phyloP scores from a whole-genome alignment of 2,888 invertebrate genomes.

The Tenthredo amoena region DNA sequence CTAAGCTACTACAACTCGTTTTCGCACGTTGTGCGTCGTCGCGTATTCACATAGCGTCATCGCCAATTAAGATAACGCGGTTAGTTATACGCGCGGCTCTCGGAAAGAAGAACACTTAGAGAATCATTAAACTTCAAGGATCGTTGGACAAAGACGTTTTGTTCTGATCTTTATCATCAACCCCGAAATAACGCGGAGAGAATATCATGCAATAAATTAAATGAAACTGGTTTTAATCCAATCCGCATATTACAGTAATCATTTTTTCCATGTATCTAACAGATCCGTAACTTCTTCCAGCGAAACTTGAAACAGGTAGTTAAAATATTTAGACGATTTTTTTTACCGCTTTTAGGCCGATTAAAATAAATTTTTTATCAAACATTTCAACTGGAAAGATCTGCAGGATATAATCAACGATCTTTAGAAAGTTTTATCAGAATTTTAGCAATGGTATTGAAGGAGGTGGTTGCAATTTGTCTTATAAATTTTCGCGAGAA shows the following conservation, averaged over 20 bases:
- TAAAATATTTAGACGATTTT: background rate
- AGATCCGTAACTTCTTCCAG: background rate
- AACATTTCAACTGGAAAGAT: no score
- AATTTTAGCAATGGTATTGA: background rate
- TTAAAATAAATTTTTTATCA: no score
- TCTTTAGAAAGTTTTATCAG: no score
- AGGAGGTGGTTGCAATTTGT: background rate
- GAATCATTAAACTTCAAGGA: slow-evolving; percentile 14
- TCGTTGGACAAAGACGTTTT: slow-evolving; percentile 1
- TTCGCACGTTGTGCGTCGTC: slow-evolving; percentile 11
- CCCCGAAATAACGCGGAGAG: background rate
- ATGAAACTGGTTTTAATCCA: background rate
- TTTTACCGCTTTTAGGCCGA: no score
- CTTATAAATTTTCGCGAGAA: background rate
- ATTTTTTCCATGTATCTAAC: background rate
- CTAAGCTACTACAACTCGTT: background rate
- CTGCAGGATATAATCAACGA: no score
- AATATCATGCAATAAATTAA: background rate
- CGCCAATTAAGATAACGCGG: slow-evolving; percentile 22
- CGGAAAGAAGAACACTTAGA: background rate
- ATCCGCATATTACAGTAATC: background rate
- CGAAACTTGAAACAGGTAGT: background rate
- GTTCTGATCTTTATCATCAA: background rate
- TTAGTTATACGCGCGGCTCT: background rate
- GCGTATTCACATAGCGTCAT: background rate